Base-by-base conservation (phyloP, 2,113 vertebrate genomes). In the Tachysurus fulvidraco region DNA sequence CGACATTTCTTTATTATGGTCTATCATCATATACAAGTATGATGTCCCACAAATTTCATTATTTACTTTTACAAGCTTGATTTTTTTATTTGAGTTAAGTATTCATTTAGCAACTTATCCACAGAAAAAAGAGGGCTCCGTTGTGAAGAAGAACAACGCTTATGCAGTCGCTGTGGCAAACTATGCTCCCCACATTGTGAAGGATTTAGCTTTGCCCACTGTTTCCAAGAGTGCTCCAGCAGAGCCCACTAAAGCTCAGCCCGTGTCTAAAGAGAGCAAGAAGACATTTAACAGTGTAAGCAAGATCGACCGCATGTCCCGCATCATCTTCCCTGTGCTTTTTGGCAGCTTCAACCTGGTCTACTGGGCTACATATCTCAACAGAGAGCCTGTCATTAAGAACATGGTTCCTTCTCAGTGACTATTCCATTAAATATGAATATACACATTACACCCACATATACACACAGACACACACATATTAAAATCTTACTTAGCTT, bases 211-310 rank as follows among this genome's bases (percentile, higher is more conserved):
- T 80, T 93, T 99, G 74, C 95, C 97, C 71, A 98, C 97, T 69
- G 95, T 99, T 91, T 98, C 97, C 89, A 99, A 98, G 94, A 97
- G 96, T 1, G 95, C 95, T 16, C 93, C 95, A 59, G 91, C 93
- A 64, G 96, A 98, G 81, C 89, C 95, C 81, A 95, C 92, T 93
- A 96, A 96, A 91, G 93, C 94, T 90, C 95, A 95, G 69, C 95
- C 95, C 0, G 96, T 96, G 85, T 93, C 93, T 0, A 98, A 97
- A 91, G 97, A 98, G 89, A 95, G 93, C 90, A 98, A 97, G 95
- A 98, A 98, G 92, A 98, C 97, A 52, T 99, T 99, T 91, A 99
- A 99, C 95, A 99, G 98, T 0, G 98, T 98, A 88, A 98, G 98
- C 94, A 98, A 97, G 95, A 99, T 99, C 64, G 98, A 99, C 93